Base-by-base conservation (phyloP, 92 coral and sea anemone species). In the Porites evermanni region DNA sequence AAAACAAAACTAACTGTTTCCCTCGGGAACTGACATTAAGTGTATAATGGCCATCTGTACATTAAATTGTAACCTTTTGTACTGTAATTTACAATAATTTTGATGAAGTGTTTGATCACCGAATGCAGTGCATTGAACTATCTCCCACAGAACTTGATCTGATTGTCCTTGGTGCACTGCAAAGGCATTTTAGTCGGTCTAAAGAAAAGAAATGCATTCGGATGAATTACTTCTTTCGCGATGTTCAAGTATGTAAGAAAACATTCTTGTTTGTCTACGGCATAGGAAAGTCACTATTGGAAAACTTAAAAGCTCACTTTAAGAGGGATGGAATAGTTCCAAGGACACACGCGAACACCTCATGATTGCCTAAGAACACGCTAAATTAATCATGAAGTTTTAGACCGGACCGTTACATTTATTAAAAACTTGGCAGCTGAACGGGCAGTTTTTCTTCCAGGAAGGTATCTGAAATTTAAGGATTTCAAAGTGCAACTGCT, bases 71-170 rank as follows among this genome's bases (percentile, higher is more conserved):
- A 38, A 38, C 47, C 38, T 38, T 38, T 38, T 38, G 47, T 38
- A 38, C 47, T 38, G 47, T 38, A 38, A 38, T 38, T 38, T 0
- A 38, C 47, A 38, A 38, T 21, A 21, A 24, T 74, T 32, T 74
- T 19, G 78, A 74, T 52, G 65, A 53, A 74, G n/a, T 74, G 53
- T 64, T 74, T 74, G 78, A 83, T 38, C 80, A 59, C 44, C 71
- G 64, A 83, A 19, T 72, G 59, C 77, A 83, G 32, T 89, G 92
- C 79, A 65, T 53, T 21, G 86, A 89, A 85, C 88, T 83, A 60
- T 82, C 91, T 50, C 82, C 84, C 69, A 75, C 79, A 50, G 84
- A 88, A 81, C 88, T 88, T 54, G 91, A 88, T 75, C 52, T 88
- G 72, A 82, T 88, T 38, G 78, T 88, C 64, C 81, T 88, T 20